Base-by-base conservation (phyloP, 2,797 vertebrate species). In the Tenualosa ilisha region DNA sequence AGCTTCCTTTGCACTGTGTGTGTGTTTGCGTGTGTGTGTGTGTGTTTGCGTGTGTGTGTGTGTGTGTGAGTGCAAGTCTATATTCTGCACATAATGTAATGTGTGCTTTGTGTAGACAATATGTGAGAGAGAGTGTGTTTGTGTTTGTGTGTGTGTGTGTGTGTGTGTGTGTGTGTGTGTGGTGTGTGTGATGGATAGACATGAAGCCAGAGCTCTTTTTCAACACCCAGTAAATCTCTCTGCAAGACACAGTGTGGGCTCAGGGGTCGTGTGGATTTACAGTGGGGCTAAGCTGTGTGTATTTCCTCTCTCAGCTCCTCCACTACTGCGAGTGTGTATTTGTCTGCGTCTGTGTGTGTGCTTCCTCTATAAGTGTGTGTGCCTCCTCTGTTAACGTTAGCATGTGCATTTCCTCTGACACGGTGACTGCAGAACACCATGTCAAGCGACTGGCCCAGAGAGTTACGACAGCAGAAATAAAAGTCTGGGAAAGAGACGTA, bases 181-280 rank as follows among this genome's bases (percentile, higher is more conserved):
- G 46, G 31, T 31, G 31, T n/a, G 13, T 56, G 54, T 6, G 22
- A n/a, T 8, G 13, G 65, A 3, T 37, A 17, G 65, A 72, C 26
- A 31, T 72, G 65, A 72, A 72, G 65, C 26, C 26, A 72, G 65
- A 72, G 65, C 65, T 72, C 65, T 37, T 31, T 37, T 37, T 72
- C 37, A 72, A 72, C 65, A 72, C 26, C 12, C 65, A 72, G 65
- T 72, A 72, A 72, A 72, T 72, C 65, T 37, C 31, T 37, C 3
- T 72, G 65, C 26, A 31, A 72, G 59, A 9, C 59, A 63, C 59
- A 63, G 59, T 63, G 59, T 63, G n/a, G 63, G 65, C 65, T 72
- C 31, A 72, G 31, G 26, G 65, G 65, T 72, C 65, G 26, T 72
- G 65, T 17, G 65, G 65, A 72, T 72, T 72, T 72, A 72, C 13